Conservation (phyloP, 2,113 vertebrate genomes). For the Rhinogobius similis region DNA sequence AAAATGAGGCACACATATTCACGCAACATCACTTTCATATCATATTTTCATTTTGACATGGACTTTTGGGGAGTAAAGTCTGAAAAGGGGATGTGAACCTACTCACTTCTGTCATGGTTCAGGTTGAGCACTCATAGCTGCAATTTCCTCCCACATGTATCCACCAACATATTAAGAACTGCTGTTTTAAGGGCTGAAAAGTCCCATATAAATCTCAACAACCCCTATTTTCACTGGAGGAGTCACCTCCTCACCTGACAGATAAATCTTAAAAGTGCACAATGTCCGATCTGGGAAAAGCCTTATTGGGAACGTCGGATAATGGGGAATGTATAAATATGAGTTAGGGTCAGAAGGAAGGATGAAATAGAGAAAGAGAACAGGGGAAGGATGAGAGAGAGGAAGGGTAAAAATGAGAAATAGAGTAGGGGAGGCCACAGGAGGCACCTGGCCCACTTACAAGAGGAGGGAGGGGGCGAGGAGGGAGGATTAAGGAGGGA, state of each 20-base stretch:
- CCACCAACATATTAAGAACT: slow-evolving; percentile 13
- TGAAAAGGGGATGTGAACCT: slow-evolving; percentile 73
- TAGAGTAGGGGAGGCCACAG: slow-evolving; percentile 80
- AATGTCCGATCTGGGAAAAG: slow-evolving; percentile 9
- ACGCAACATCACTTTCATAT: slow-evolving; percentile 32
- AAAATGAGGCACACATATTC: not conserved
- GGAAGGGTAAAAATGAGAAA: slow-evolving; percentile 80
- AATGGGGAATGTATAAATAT: slow-evolving; percentile 55
- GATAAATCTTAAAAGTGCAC: slow-evolving; percentile 1
- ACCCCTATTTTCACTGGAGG: slow-evolving; percentile 8
- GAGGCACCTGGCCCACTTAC: slow-evolving; percentile 81
- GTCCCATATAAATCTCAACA: slow-evolving; percentile 30
- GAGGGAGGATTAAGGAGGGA: slow-evolving; percentile 60
- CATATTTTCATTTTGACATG: slow-evolving; percentile 8
- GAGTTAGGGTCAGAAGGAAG: slow-evolving; percentile 62
- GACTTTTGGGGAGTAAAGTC: slow-evolving; percentile 41
- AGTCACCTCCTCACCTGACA: slow-evolving; percentile 6
- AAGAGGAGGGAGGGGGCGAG: slow-evolving; percentile 62
- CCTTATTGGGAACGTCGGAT: slow-evolving; percentile 1
- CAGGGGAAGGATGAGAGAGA: slow-evolving; percentile 71
- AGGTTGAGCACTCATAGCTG: slow-evolving; percentile 15
- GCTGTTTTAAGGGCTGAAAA: slow-evolving; percentile 19
- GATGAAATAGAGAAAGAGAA: slow-evolving; percentile 71
- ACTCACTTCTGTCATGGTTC: slow-evolving; percentile 61
- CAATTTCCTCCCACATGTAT: slow-evolving; percentile 14